Percentiles rank a stretch among this genome's conserved stretches.
phyloP scores from a whole-genome alignment of 2,797 vertebrate genomes.

The Sebastes steindachneri region DNA sequence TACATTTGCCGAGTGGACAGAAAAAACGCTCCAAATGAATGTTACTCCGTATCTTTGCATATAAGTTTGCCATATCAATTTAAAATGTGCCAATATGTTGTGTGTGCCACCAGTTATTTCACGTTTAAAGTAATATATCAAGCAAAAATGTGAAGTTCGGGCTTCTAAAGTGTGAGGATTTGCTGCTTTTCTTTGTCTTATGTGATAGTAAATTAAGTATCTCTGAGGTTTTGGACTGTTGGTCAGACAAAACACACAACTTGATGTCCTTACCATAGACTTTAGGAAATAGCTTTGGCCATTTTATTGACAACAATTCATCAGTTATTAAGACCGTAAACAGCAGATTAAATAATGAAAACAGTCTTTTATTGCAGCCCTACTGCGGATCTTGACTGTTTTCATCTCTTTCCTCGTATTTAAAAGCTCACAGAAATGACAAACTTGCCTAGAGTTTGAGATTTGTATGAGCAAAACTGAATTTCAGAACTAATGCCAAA shows the following conservation, averaged over 20 bases:
- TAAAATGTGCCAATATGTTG: not conserved
- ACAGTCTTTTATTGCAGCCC: not conserved
- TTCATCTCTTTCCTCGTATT: not conserved
- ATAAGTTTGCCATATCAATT: not conserved
- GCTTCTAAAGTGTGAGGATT: not conserved
- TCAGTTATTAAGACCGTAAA: not conserved
- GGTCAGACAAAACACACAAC: not conserved
- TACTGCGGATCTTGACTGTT: not conserved
- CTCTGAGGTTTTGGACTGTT: not conserved
- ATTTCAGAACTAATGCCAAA: conserved; percentile 64
- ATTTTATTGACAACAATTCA: not conserved
- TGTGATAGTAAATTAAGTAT: not conserved
- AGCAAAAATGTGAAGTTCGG: not conserved
- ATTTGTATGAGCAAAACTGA: conserved; percentile 19
- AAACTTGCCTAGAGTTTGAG: not conserved
- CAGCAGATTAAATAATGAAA: not conserved
- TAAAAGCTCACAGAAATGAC: not conserved
- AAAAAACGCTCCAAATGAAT: not conserved
- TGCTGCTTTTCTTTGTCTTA: not conserved
- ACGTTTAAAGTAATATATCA: not conserved
- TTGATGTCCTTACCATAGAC: not conserved
- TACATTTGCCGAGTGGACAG: not conserved
- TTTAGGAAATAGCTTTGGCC: not conserved
- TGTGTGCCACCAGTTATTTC: not conserved
- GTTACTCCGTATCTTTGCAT: not conserved